Evolutionary conservation across 2,113 vertebrate genomes (phyloP).

Genomic region (Narcine bancroftii): DNA sequence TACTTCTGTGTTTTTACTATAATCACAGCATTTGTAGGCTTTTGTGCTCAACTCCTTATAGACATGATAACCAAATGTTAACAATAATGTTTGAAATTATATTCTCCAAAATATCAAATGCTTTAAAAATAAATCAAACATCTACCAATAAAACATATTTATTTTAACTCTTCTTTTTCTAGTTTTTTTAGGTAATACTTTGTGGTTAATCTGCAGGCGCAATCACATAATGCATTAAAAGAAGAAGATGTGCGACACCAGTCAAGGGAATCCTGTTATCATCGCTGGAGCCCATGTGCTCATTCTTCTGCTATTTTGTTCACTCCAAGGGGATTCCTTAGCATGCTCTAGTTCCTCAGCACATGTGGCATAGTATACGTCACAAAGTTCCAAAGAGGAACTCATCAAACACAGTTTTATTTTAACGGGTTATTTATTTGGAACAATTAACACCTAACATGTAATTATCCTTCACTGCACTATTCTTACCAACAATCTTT

Average conservation of each 20-base stretch:
- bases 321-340: constrained; percentile 20
- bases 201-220: no score
- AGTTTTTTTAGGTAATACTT: not conserved
- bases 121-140: not conserved
- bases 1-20: no score
- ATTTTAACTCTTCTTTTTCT: not conserved
- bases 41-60: no score
- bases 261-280: constrained; percentile 16
- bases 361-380: not conserved
- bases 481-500: not conserved
- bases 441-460: not conserved
- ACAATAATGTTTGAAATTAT: no score
- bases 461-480: not conserved
- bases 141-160: not conserved
- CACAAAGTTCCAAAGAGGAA: not conserved
- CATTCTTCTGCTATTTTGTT: constrained; percentile 27
- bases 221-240: not conserved
- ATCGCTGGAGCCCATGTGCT: not conserved
- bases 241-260: not conserved
- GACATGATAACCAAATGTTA: no score
- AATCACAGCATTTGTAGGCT: no score
- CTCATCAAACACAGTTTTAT: not conserved
- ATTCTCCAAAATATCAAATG: not conserved
- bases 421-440: constrained; percentile 14
- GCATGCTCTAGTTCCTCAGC: not conserved